A percentile compares a stretch with the other conserved stretches of the same genome.
Conservation (phyloP, 2,113 vertebrate genomes). For the Microcebus tavaratra region DNA sequence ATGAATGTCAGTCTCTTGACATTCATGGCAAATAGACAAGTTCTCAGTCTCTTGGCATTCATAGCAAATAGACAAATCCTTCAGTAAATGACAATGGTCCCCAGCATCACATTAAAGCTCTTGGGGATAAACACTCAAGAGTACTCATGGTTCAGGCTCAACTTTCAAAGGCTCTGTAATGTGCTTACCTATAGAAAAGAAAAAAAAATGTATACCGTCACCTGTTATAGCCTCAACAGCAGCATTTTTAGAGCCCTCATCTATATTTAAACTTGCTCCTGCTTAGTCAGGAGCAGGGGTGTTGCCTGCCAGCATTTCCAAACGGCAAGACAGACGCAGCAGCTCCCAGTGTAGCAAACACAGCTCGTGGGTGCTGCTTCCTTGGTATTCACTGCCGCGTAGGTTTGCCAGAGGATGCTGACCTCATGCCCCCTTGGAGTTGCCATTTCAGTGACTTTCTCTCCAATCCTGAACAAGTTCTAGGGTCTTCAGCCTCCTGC, state of each 20-base stretch:
- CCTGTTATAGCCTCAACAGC: conserved; percentile 62
- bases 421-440: neutral
- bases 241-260: conserved; percentile 73
- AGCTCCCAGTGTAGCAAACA: conserved; percentile 10
- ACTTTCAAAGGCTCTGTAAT: conserved; percentile 77
- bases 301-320: conserved; percentile 62
- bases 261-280: conserved; percentile 80
- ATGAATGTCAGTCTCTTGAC: conserved; percentile 84
- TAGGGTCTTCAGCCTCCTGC: neutral
- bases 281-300: conserved; percentile 71
- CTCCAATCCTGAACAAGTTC: neutral
- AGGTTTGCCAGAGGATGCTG: neutral
- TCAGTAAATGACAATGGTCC: conserved; percentile 83
- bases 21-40: conserved; percentile 84
- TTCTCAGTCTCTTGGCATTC: conserved; percentile 82
- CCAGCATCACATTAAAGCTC: conserved; percentile 75
- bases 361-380: neutral
- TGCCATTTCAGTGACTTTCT: neutral
- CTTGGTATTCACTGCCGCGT: neutral
- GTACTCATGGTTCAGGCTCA: conserved; percentile 62
- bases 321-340: neutral
- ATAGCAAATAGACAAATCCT: conserved; percentile 83
- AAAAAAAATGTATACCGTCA: conserved; percentile 46
- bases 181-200: conserved; percentile 64
- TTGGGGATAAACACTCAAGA: conserved; percentile 78